A percentile compares a stretch with the other conserved stretches of the same genome.
Conservation (phyloP, 2,113 vertebrate species). For the Sinocyclocheilus anophthalmus region DNA sequence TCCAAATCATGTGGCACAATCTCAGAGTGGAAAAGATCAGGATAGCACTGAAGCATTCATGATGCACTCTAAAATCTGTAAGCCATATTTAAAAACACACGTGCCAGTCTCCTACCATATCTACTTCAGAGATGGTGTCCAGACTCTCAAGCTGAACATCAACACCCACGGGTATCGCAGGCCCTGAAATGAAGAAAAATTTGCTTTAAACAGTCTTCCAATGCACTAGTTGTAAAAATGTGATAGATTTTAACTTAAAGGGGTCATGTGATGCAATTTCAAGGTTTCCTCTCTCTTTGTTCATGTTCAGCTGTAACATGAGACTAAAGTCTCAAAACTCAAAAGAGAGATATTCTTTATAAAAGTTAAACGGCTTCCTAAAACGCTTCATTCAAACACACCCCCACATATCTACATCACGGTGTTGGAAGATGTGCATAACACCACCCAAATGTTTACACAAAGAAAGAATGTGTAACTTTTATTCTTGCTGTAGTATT, state of each 20-base stretch:
- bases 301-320: no score
- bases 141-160: conserved; percentile 79
- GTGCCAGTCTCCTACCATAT: conserved; percentile 62
- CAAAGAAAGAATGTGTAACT: no score
- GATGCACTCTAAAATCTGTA: not conserved
- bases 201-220: not conserved
- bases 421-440: no score
- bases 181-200: conserved; percentile 59
- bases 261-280: no score
- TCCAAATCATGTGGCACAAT: not conserved
- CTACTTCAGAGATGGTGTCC: conserved; percentile 74
- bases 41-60: not conserved
- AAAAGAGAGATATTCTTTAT: no score
- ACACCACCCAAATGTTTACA: no score
- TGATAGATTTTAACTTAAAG: not conserved
- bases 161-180: conserved; percentile 77
- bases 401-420: no score
- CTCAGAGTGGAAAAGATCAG: not conserved
- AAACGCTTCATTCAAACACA: no score
- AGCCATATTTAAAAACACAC: not conserved
- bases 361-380: no score
- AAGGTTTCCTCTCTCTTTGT: no score
- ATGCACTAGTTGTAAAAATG: not conserved
- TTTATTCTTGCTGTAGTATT: no score
- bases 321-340: no score